phyloP scores from a whole-genome alignment of 2,888 invertebrate genomes.

The Melolontha melolontha region DNA sequence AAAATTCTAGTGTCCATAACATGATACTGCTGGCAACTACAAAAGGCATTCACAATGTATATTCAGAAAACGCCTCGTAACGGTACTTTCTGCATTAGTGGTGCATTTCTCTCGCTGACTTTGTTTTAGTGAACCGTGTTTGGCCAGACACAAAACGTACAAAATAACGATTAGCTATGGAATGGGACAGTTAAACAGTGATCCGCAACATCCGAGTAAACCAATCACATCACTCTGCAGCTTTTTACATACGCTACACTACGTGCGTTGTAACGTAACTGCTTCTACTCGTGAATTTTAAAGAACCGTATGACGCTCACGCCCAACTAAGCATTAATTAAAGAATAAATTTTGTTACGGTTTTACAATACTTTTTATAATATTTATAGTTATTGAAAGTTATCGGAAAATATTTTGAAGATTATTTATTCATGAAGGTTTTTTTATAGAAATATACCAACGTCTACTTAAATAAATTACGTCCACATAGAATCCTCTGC shows the following conservation, averaged over 20 bases:
- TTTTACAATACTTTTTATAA: too few relatives aligned
- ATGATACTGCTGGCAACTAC: conserved; percentile 18
- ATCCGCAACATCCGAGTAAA: conserved; percentile 57
- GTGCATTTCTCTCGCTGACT: conserved; percentile 43
- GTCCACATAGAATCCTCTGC: too few relatives aligned
- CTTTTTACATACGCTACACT: conserved; percentile 52
- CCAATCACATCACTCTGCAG: conserved; percentile 56
- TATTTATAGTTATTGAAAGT: too few relatives aligned
- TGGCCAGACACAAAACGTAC: conserved; percentile 54
- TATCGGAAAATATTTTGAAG: too few relatives aligned
- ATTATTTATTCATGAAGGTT: too few relatives aligned
- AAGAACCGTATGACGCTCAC: too few relatives aligned
- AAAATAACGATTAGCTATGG: conserved; percentile 54
- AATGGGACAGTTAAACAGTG: conserved; percentile 59
- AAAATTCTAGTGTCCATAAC: conserved; percentile 15
- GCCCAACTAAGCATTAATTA: too few relatives aligned
- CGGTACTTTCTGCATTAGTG: conserved; percentile 43
- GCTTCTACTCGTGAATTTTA: conserved; percentile 9
- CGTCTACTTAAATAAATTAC: too few relatives aligned
- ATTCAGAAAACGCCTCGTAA: conserved; percentile 19
- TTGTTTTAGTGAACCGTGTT: conserved; percentile 50
- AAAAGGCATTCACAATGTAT: conserved; percentile 16
- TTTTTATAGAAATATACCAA: too few relatives aligned
- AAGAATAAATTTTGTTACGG: too few relatives aligned
- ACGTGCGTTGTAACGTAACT: conserved; percentile 55